Evolutionary conservation across 64 coral and sea anemone genomes (phyloP).

Genomic region (Porites australiensis): DNA sequence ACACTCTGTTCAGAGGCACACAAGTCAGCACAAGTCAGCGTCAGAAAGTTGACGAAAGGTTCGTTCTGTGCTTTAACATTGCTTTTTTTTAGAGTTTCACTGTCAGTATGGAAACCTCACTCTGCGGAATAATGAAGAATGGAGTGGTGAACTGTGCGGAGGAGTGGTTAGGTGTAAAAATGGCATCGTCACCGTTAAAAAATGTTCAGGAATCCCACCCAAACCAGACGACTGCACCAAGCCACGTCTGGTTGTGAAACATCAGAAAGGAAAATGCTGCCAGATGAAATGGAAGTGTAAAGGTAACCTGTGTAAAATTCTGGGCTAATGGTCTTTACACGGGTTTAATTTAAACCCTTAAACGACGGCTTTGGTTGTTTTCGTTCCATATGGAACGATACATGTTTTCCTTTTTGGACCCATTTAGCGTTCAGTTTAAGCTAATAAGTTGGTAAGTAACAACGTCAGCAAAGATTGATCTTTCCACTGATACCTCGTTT

Average conservation of each 20-base stretch:
- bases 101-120: slow-evolving; percentile 86
- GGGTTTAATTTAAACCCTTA: too few relatives aligned
- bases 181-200: slow-evolving; percentile 71
- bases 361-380: too few relatives aligned
- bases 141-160: slow-evolving; percentile 89
- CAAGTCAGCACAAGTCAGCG: too few relatives aligned
- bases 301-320: slow-evolving; percentile 30
- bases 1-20: too few relatives aligned
- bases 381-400: too few relatives aligned
- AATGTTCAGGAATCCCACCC: slow-evolving; percentile 80
- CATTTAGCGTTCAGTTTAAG: too few relatives aligned
- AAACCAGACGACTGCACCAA: slow-evolving; percentile 75
- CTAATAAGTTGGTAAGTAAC: too few relatives aligned
- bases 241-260: slow-evolving; percentile 65
- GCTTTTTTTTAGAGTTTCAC: slow-evolving; percentile 59
- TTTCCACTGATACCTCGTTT: too few relatives aligned
- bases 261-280: slow-evolving; percentile 82
- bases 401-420: too few relatives aligned
- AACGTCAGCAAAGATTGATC: too few relatives aligned
- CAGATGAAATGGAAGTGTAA: slow-evolving; percentile 86
- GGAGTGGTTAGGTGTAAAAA: slow-evolving; percentile 80
- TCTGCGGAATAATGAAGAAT: slow-evolving; percentile 78
- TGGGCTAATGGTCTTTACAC: not conserved
- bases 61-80: too few relatives aligned
- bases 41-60: too few relatives aligned